A percentile compares a stretch with the other conserved stretches of the same genome.
Conservation (phyloP, 2,113 vertebrate genomes). For the Trogon melanurus region DNA sequence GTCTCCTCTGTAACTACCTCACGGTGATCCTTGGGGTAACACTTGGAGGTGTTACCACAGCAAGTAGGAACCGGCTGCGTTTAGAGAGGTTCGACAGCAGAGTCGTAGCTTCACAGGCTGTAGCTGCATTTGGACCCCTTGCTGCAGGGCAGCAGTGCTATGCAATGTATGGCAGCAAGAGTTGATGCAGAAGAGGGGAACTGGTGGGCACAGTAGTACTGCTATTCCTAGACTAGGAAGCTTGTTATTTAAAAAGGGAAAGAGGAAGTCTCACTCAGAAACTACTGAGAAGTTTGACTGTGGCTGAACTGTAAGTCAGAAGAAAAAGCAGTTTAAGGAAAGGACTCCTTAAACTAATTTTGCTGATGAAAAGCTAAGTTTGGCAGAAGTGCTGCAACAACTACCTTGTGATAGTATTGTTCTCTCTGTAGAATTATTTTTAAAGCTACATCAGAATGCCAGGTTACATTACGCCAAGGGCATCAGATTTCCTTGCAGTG, state of each 20-base stretch:
- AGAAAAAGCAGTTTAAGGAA: not conserved
- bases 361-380: not conserved
- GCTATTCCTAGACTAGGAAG: not conserved
- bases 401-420: not conserved
- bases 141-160: not conserved
- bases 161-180: not conserved
- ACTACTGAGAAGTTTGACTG: not conserved
- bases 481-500: not conserved
- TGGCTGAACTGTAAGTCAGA: not conserved
- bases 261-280: conserved; percentile 31
- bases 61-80: not conserved
- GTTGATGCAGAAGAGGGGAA: not conserved
- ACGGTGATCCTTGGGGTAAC: not conserved
- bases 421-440: not conserved
- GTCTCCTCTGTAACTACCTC: not conserved
- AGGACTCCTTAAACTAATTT: not conserved
- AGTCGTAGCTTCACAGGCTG: not conserved
- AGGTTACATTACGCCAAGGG: not conserved
- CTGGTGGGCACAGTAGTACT: not conserved
- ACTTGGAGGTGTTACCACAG: not conserved
- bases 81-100: not conserved
- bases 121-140: not conserved
- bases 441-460: not conserved
- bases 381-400: not conserved
- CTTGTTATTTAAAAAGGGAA: not conserved